Evolutionary conservation across 2,113 vertebrate genomes (phyloP).

Genomic region (Bubo scandiacus): DNA sequence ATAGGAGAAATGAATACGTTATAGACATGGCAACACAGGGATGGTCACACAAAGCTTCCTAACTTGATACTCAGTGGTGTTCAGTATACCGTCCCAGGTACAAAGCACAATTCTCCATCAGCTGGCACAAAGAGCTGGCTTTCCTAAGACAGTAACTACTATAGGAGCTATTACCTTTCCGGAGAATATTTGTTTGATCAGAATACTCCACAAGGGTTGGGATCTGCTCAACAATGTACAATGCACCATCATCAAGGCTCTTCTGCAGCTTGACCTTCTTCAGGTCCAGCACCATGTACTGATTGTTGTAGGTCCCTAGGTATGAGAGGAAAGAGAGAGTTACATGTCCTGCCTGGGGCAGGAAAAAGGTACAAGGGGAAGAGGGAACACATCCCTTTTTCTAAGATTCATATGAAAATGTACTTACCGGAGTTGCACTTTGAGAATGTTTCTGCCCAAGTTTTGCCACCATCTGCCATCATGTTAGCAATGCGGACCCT

Average conservation of each 20-base stretch:
- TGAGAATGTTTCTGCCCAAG: conserved; percentile 85
- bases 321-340: neutral
- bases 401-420: neutral
- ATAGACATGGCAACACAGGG: neutral
- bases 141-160: neutral
- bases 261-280: conserved; percentile 80
- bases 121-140: neutral
- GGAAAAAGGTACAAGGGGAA: neutral
- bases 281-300: conserved; percentile 91
- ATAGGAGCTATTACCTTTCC: conserved; percentile 76
- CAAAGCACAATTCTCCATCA: neutral
- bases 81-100: neutral
- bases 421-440: conserved; percentile 86
- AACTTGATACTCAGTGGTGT: neutral
- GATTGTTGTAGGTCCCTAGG: conserved; percentile 92
- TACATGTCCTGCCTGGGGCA: neutral
- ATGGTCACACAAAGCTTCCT: neutral
- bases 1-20: neutral
- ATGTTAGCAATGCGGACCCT: conserved; percentile 88
- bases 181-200: conserved; percentile 86
- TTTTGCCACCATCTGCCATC: conserved; percentile 80
- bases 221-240: conserved; percentile 91
- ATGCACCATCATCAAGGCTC: conserved; percentile 76
- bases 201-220: conserved; percentile 87
- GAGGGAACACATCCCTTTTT: neutral